These are phyloP conservation scores for Argopecten irradians DNA, from an alignment of 1,140 invertebrate species.

Conservation along the genomic window DNA sequence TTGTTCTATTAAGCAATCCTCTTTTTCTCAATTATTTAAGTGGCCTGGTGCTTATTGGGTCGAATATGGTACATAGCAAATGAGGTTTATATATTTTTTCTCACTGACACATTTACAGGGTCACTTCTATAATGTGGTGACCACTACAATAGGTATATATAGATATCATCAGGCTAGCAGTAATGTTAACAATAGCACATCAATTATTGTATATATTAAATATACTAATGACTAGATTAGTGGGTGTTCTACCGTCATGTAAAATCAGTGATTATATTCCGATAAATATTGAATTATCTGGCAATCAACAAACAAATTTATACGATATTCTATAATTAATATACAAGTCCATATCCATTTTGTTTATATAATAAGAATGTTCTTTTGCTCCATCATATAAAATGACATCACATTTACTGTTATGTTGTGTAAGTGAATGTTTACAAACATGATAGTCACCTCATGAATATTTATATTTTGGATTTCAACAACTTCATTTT, in stretches of 20 bases:
- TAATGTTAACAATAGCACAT: not conserved
- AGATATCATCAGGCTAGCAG: not conserved
- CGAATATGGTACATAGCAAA: too few relatives aligned
- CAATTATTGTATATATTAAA: not conserved
- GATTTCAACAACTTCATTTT: not conserved
- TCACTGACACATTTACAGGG: not conserved
- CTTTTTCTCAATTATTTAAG: too few relatives aligned
- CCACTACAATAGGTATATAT: not conserved
- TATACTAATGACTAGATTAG: not conserved
- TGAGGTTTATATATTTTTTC: not conserved
- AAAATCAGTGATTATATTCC: not conserved
- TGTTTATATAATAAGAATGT: not conserved
- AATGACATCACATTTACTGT: not conserved
- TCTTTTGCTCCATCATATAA: not conserved
- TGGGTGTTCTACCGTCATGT: not conserved
- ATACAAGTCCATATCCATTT: too few relatives aligned
- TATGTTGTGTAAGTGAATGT: not conserved
- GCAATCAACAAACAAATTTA: too few relatives aligned
- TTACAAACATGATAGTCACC: too few relatives aligned
- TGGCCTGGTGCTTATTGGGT: too few relatives aligned
- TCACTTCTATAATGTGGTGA: not conserved
- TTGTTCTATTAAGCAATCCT: too few relatives aligned
- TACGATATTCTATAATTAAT: too few relatives aligned
- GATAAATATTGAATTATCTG: not conserved
- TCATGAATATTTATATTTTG: not conserved